Conservation (phyloP, 2,888 invertebrate species). For the Cryptocephalus moraei region DNA sequence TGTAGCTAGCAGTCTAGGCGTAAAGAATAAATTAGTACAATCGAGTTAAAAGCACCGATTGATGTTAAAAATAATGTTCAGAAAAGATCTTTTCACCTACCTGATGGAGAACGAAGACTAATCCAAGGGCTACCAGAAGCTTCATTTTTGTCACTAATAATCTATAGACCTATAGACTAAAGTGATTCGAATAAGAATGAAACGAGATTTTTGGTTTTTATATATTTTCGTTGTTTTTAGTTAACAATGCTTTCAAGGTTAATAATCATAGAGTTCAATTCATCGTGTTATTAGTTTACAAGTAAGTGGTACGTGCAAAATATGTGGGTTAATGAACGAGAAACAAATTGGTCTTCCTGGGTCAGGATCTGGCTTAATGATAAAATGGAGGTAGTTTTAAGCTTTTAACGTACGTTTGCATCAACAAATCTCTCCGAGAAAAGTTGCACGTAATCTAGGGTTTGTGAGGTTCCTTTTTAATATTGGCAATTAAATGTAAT, state of each 20-base stretch:
- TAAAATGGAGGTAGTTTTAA: too few relatives aligned
- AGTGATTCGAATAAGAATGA: slow-evolving; percentile 7
- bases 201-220: background rate
- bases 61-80: background rate
- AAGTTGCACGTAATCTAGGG: too few relatives aligned
- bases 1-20: background rate
- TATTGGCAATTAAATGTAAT: too few relatives aligned
- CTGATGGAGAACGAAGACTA: slow-evolving; percentile 9
- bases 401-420: too few relatives aligned
- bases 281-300: background rate
- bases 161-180: slow-evolving; percentile 16
- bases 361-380: too few relatives aligned
- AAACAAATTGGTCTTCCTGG: background rate
- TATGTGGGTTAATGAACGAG: background rate
- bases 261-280: background rate
- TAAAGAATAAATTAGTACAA: background rate
- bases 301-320: background rate
- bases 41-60: background rate
- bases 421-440: too few relatives aligned
- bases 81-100: slow-evolving; percentile 11
- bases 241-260: background rate
- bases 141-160: slow-evolving; percentile 13
- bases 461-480: too few relatives aligned
- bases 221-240: background rate
- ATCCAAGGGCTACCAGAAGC: slow-evolving; percentile 8